Evolutionary conservation across 2,888 invertebrate species (phyloP).

Genomic region (Lithophane leautieri): DNA sequence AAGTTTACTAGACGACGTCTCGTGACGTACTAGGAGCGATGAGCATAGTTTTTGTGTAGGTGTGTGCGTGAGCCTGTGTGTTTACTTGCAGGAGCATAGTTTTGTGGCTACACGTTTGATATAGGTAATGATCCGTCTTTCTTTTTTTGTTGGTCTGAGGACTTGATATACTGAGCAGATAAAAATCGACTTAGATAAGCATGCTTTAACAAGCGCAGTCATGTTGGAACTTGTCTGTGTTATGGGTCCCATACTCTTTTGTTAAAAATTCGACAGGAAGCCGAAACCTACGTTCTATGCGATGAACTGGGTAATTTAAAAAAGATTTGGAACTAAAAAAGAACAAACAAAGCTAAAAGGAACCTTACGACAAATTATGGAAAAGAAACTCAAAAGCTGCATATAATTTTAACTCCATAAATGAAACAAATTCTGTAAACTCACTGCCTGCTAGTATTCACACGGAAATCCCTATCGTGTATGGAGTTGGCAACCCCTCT

Average conservation of each 20-base stretch:
- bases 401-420: conserved; percentile 2
- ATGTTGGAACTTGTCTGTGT: conserved; percentile 75
- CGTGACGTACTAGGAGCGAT: too few species aligned
- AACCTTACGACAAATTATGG: conserved; percentile 2
- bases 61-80: too few species aligned
- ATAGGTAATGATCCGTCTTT: too few species aligned
- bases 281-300: conserved; percentile 13
- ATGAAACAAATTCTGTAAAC: conserved; percentile 47
- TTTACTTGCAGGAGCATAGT: too few species aligned
- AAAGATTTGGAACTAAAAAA: conserved; percentile 8
- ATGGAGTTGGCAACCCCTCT: conserved; percentile 85
- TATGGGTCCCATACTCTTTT: conserved; percentile 58
- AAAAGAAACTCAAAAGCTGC: not conserved
- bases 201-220: conserved; percentile 63
- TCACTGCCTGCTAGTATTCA: conserved; percentile 74
- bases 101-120: too few species aligned
- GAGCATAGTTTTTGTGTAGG: too few species aligned
- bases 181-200: conserved; percentile 26
- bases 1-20: too few species aligned
- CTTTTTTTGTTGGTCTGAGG: too few species aligned
- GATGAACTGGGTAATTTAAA: not conserved
- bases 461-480: conserved; percentile 80
- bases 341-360: conserved; percentile 8
- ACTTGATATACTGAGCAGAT: conserved; percentile 34
- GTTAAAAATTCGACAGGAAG: conserved; percentile 39